These are phyloP conservation scores for Tuberolachnus salignus DNA, from an alignment of 2,888 invertebrate species.

Conservation along the genomic window DNA sequence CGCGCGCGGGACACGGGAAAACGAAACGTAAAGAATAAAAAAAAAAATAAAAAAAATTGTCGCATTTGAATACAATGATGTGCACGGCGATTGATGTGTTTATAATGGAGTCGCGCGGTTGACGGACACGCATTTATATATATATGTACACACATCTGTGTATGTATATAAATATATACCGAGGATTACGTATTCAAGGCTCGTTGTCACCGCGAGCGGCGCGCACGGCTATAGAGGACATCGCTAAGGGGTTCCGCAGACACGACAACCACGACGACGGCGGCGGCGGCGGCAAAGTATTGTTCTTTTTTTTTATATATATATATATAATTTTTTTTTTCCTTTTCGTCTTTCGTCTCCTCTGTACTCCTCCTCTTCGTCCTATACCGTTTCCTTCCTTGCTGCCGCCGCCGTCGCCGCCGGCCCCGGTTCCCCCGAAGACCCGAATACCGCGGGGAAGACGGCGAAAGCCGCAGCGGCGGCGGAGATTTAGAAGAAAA, in stretches of 20 bases:
- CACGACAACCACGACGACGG: constrained; percentile 23
- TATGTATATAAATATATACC: background rate
- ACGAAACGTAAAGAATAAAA: background rate
- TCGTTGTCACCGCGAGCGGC: constrained; percentile 42
- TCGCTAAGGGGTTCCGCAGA: constrained; percentile 20
- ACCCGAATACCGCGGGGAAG: too few species aligned
- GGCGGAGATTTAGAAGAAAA: background rate
- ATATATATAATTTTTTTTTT: too few species aligned
- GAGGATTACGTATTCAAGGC: constrained; percentile 50
- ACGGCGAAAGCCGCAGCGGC: background rate
- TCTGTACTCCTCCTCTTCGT: background rate
- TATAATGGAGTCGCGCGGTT: constrained; percentile 43
- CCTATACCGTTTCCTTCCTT: background rate
- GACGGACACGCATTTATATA: constrained; percentile 34
- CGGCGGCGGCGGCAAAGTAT: constrained; percentile 24
- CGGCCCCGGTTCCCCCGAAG: too few species aligned
- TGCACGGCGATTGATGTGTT: constrained; percentile 46
- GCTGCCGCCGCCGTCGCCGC: background rate
- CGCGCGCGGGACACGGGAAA: background rate
- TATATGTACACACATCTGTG: background rate
- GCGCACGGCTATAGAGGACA: background rate
- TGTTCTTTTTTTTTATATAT: constrained; percentile 41
- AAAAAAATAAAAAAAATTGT: constrained; percentile 25
- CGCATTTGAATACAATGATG: constrained; percentile 54
- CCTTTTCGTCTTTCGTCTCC: background rate